These are phyloP conservation scores for Hetaerina americana DNA, from an alignment of 1,140 invertebrate species.

Conservation along the genomic window DNA sequence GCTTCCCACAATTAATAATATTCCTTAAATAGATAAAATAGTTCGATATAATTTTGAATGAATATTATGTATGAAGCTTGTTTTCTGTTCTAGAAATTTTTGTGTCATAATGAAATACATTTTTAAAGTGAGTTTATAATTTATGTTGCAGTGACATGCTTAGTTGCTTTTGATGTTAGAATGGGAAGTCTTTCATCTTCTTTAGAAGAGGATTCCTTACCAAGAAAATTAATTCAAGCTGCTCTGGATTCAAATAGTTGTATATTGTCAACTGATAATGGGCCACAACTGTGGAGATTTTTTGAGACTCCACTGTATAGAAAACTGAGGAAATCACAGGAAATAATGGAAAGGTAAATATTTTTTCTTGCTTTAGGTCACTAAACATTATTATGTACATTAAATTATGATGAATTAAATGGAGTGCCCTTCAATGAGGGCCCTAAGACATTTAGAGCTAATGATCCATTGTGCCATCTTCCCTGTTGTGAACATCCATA, in stretches of 20 bases:
- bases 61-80: no score
- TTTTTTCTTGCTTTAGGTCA: no score
- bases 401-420: no score
- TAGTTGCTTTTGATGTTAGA: slow-evolving; percentile 49
- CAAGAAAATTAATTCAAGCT: slow-evolving; percentile 47
- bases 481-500: no score
- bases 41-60: slow-evolving; percentile 8
- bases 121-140: slow-evolving; percentile 8
- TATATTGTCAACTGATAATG: slow-evolving; percentile 63
- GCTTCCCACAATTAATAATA: no score
- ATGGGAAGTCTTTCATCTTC: slow-evolving; percentile 46
- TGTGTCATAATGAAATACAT: no score
- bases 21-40: slow-evolving; percentile 2
- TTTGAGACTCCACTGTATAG: slow-evolving; percentile 60
- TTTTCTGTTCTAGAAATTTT: no score
- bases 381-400: no score
- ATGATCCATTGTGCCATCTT: no score
- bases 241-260: slow-evolving; percentile 54
- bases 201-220: slow-evolving; percentile 35
- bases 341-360: slow-evolving; percentile 63
- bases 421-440: no score
- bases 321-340: slow-evolving; percentile 51
- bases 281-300: slow-evolving; percentile 52
- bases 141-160: slow-evolving; percentile 48
- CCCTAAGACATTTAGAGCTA: no score